Evolutionary conservation across 2,888 invertebrate species (phyloP).

Genomic region (Diplolepis rosae): DNA sequence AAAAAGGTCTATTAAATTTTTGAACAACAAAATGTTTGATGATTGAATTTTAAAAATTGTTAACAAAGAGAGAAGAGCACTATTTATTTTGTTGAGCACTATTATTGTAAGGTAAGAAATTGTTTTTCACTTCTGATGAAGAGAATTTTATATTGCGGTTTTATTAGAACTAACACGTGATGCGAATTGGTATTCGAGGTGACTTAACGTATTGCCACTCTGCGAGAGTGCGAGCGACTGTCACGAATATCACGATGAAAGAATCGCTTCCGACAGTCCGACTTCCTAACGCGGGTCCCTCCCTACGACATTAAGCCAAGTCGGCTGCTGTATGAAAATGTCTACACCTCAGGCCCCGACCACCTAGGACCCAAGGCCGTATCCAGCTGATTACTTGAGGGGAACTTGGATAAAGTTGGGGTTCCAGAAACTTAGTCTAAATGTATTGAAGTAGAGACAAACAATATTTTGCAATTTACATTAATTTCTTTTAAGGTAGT

Average conservation of each 20-base stretch:
- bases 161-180: background rate
- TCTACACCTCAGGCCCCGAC: constrained; percentile 33
- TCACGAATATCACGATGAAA: constrained; percentile 56
- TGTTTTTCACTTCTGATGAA: background rate
- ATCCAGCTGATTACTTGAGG: background rate
- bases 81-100: background rate
- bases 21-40: too few relatives aligned
- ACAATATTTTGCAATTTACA: too few relatives aligned
- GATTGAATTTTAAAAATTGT: too few relatives aligned
- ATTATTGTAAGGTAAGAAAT: background rate
- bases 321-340: constrained; percentile 52
- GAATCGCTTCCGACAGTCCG: constrained; percentile 61
- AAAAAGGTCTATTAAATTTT: too few relatives aligned
- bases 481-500: too few relatives aligned
- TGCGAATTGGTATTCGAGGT: constrained; percentile 6
- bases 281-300: constrained; percentile 60
- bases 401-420: background rate
- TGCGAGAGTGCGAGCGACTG: constrained; percentile 51
- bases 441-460: too few relatives aligned
- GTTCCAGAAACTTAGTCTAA: too few relatives aligned
- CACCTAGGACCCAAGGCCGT: background rate
- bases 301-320: constrained; percentile 61
- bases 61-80: too few relatives aligned
- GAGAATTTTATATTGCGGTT: background rate
- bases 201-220: constrained; percentile 16